phyloP scores from a whole-genome alignment of 2,888 invertebrate species.

The Pimpla rufipes region DNA sequence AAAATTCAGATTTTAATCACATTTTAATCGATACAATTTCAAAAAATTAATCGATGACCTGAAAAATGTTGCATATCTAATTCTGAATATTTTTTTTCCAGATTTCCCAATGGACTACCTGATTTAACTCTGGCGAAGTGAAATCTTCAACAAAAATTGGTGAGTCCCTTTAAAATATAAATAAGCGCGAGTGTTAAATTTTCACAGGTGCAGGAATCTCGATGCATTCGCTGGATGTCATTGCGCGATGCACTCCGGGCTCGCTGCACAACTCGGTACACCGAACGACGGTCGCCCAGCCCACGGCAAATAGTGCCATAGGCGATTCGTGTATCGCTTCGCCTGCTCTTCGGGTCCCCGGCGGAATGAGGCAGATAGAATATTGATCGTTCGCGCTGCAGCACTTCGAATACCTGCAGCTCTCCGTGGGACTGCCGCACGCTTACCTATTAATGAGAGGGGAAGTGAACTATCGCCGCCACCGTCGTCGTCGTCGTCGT shows the following conservation, averaged over 20 bases:
- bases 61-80: too few species aligned
- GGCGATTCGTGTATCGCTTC: conserved; percentile 54
- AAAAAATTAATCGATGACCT: too few species aligned
- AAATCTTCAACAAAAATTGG: conserved; percentile 16
- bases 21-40: too few species aligned
- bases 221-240: too few species aligned
- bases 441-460: conserved; percentile 68
- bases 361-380: conserved; percentile 57
- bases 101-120: conserved; percentile 20
- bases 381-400: conserved; percentile 56
- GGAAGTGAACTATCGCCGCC: conserved; percentile 51
- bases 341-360: conserved; percentile 3
- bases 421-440: conserved; percentile 54
- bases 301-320: conserved; percentile 35
- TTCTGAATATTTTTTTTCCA: background rate
- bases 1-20: too few species aligned
- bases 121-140: background rate
- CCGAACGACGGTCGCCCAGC: too few species aligned
- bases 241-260: too few species aligned
- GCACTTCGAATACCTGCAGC: conserved; percentile 57
- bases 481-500: background rate
- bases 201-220: too few species aligned
- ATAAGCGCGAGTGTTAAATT: too few species aligned
- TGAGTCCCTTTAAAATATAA: conserved; percentile 20
- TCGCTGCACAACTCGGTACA: too few species aligned